A percentile compares a stretch with the other conserved stretches of the same genome.
Conservation (phyloP, 2,797 vertebrate genomes). For the Steatocranus sp. region DNA sequence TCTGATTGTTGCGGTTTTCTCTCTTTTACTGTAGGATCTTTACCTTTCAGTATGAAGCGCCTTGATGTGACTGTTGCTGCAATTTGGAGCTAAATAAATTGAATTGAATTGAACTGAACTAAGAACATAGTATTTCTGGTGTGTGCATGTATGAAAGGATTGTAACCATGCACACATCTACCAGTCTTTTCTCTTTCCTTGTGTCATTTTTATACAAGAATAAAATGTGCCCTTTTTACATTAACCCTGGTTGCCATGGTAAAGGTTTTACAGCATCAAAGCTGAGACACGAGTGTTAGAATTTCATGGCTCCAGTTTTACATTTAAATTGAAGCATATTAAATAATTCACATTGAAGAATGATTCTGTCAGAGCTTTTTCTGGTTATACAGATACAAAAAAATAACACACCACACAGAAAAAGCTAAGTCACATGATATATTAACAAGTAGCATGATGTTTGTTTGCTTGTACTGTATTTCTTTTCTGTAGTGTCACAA, state of each 20-base stretch:
- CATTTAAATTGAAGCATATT: not conserved
- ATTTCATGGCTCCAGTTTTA: not conserved
- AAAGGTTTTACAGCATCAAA: slow-evolving; percentile 25
- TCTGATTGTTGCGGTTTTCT: not conserved
- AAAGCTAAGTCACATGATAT: not conserved
- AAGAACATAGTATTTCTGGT: not conserved
- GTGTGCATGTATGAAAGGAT: too few species aligned
- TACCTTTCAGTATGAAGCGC: not conserved
- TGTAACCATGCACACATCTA: not conserved
- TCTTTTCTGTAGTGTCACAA: not conserved
- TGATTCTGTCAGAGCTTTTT: not conserved
- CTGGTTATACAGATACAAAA: not conserved
- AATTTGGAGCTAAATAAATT: not conserved
- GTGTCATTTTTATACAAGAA: not conserved
- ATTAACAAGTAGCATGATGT: not conserved
- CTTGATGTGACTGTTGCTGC: not conserved
- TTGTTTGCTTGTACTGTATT: not conserved
- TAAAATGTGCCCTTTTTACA: not conserved
- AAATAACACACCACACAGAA: not conserved
- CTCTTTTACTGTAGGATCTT: not conserved
- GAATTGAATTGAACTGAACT: not conserved
- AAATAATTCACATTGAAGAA: not conserved
- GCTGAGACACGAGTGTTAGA: not conserved
- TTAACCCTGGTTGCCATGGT: slow-evolving; percentile 32
- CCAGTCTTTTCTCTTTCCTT: not conserved